Conservation (phyloP, 2,797 vertebrate genomes). For the Limosa lapponica region DNA sequence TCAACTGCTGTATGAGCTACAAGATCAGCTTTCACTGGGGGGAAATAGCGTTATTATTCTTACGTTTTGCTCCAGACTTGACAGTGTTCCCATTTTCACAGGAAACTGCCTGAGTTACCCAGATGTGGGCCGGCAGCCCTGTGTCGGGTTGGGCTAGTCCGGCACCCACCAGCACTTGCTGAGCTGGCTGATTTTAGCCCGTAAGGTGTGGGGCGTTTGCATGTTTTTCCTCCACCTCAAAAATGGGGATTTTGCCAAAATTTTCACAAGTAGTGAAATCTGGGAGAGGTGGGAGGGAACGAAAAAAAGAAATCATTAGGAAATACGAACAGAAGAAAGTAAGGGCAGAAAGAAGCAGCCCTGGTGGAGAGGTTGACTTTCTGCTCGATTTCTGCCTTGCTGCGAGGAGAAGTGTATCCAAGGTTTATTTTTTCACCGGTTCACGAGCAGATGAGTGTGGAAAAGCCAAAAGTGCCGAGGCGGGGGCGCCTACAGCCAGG, state of each 20-base stretch:
- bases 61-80: constrained; percentile 65
- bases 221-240: constrained; percentile 23
- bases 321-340: neutral
- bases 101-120: constrained; percentile 64
- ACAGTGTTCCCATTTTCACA: constrained; percentile 66
- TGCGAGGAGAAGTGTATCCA: neutral
- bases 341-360: neutral
- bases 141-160: constrained; percentile 9
- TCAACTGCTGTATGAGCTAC: constrained; percentile 37
- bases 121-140: constrained; percentile 49
- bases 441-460: neutral
- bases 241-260: constrained; percentile 25
- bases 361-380: constrained; percentile 1
- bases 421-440: neutral
- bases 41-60: constrained; percentile 58
- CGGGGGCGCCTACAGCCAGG: neutral
- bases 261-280: neutral
- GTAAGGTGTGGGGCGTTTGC: constrained; percentile 7
- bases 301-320: neutral
- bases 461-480: neutral
- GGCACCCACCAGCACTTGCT: constrained; percentile 28
- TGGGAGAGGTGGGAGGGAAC: neutral
- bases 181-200: constrained; percentile 26
- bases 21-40: constrained; percentile 57
- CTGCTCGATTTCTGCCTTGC: neutral